Evolutionary conservation across 2,113 vertebrate genomes (phyloP).

Genomic region (Dissostichus mawsoni): DNA sequence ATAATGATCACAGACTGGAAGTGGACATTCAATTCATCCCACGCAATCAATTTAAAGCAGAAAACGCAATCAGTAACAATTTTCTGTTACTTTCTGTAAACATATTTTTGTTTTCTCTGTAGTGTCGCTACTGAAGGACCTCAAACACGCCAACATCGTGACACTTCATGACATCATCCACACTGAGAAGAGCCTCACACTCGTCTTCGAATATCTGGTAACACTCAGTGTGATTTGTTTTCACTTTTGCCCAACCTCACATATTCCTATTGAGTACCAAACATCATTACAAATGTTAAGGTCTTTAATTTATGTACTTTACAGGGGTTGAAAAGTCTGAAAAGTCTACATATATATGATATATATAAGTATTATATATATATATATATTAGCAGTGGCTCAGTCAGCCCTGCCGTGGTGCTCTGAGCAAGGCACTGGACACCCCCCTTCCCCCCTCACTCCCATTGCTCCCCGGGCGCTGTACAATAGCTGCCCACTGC

Average conservation of each 20-base stretch:
- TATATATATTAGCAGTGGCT: no score
- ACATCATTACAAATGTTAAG: background rate
- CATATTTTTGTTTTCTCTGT: conserved; percentile 5
- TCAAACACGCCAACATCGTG: conserved; percentile 99
- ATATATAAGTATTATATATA: background rate
- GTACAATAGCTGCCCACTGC: no score
- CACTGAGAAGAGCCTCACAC: conserved; percentile 98
- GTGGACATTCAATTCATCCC: background rate
- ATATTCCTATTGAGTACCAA: background rate
- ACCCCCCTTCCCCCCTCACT: no score
- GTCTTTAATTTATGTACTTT: background rate
- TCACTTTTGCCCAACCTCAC: background rate
- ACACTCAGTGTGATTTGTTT: conserved; percentile 25
- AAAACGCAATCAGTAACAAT: background rate
- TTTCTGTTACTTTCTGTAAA: background rate
- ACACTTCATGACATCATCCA: conserved; percentile 98
- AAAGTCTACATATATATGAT: background rate
- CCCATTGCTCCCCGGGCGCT: no score
- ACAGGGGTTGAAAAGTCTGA: background rate
- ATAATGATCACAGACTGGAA: background rate
- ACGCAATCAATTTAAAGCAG: background rate
- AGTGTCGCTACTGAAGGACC: conserved; percentile 98
- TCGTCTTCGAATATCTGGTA: conserved; percentile 99
- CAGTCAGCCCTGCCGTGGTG: no score
- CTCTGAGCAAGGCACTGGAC: no score